Base-by-base conservation (phyloP, 2,113 vertebrate species). In the Perca schrenkii region DNA sequence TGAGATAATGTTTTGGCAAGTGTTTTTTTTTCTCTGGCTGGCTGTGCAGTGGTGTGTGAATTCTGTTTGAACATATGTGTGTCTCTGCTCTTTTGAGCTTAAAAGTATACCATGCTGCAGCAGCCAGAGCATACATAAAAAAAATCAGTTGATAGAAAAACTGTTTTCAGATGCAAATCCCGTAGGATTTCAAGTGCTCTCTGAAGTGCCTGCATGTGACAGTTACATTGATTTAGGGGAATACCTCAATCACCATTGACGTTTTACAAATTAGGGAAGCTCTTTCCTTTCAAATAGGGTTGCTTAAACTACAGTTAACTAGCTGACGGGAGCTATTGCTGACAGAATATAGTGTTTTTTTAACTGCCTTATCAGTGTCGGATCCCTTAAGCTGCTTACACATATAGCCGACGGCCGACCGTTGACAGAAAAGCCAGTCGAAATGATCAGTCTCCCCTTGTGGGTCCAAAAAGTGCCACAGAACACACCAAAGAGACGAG, bases 151-250 rank as follows among this genome's bases (percentile, higher is more conserved):
- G 87, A 86, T 87, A 84, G 83, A 79, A 89, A 81, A 88, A 81
- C 77, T 82, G 72, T 91, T 92, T 92, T 91, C 87, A 74, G 77
- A 93, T 91, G 89, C 80, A 90, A 92, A 92, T 94, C 86, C 82
- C 1, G 2, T 21, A 60, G 78, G 87, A 82, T 88, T 84, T 86
- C 72, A 68, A 88, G 77, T 36, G 80, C 81, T 81, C 76, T 83
- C 69, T 60, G 68, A 87, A 86, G 76, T 12, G 31, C 69, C 60
- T 47, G 66, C 66, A 49, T 77, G 56, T 86, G 90, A 85, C 81
- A 79, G 57, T 54, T 53, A 15, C 81, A 91, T 92, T 86, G 91
- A 93, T 93, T 90, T 64, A 28, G 25, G 68, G 70, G 75, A 89
- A 88, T 74, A 77, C 87, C 76, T 91, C 87, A 83, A 89, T 93